Conservation (phyloP, 2,113 vertebrate species). For the Eurystomus gularis region DNA sequence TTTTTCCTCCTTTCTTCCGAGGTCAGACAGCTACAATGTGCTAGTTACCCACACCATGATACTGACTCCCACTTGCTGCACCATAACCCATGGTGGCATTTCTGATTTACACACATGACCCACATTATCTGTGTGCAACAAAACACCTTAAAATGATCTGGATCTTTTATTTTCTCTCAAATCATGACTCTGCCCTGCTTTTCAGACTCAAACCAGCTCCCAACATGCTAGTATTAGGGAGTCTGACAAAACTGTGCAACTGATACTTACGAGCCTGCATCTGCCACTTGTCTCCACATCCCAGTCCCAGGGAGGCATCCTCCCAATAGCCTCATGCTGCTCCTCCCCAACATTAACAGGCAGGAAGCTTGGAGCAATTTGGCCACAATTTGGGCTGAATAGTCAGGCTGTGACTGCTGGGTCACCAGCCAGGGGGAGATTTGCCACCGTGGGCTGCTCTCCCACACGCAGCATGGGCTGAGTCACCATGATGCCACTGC, state of each 20-base stretch:
- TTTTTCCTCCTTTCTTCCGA: accelerated
- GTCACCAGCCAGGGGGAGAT: not conserved
- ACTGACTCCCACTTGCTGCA: not conserved
- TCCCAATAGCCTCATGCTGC: accelerated
- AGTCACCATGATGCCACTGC: accelerated
- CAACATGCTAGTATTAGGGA: accelerated
- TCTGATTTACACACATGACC: not conserved
- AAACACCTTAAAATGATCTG: not conserved
- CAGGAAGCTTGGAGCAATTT: not conserved
- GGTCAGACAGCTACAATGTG: accelerated
- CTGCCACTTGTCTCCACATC: not conserved
- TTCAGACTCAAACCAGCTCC: not conserved
- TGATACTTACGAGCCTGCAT: not conserved
- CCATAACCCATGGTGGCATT: accelerated
- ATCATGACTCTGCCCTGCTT: not conserved
- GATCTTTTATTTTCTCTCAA: not conserved
- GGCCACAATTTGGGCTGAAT: accelerated
- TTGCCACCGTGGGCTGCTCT: accelerated
- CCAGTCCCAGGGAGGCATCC: accelerated
- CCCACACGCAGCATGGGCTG: not conserved
- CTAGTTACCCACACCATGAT: accelerated
- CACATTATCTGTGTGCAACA: not conserved
- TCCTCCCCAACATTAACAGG: not conserved
- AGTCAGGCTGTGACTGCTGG: not conserved
- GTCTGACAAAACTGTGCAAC: not conserved